A percentile compares a stretch with the other conserved stretches of the same genome.
Evolutionary conservation across 2,113 vertebrate genomes (phyloP).

Genomic region (Spizaetus ornatus): DNA sequence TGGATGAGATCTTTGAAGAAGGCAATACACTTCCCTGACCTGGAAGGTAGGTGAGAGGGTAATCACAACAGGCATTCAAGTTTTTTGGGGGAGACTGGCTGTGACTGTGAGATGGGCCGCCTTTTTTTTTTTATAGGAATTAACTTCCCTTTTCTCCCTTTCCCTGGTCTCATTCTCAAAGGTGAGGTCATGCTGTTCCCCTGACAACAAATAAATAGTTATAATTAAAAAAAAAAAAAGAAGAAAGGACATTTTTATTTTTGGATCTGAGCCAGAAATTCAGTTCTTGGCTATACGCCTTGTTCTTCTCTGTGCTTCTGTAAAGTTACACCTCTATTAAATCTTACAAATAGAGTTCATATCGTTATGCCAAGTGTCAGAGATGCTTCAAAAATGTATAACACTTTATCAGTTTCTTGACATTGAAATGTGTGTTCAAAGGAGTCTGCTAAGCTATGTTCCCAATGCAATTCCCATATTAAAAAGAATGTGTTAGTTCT

Average conservation of each 20-base stretch:
- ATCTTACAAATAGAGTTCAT: neutral
- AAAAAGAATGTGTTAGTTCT: neutral
- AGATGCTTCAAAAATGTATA: neutral
- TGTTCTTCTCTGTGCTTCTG: neutral
- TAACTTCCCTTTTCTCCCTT: neutral
- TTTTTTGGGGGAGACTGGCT: neutral
- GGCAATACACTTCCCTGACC: neutral
- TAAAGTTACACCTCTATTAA: neutral
- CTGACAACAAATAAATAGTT: neutral
- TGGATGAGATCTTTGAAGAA: neutral
- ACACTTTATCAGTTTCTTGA: neutral
- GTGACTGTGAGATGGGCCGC: neutral
- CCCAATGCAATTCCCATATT: neutral
- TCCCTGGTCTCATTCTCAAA: neutral
- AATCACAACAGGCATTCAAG: neutral
- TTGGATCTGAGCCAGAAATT: neutral
- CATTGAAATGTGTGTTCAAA: neutral
- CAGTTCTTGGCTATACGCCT: neutral
- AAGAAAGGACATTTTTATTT: neutral
- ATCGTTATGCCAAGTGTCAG: neutral
- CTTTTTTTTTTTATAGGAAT: neutral
- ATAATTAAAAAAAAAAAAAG: neutral
- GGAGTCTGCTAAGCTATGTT: neutral
- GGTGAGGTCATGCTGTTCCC: neutral
- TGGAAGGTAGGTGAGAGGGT: neutral